phyloP scores from a whole-genome alignment of 2,113 vertebrate species.

The Variabilichromis moorii region DNA sequence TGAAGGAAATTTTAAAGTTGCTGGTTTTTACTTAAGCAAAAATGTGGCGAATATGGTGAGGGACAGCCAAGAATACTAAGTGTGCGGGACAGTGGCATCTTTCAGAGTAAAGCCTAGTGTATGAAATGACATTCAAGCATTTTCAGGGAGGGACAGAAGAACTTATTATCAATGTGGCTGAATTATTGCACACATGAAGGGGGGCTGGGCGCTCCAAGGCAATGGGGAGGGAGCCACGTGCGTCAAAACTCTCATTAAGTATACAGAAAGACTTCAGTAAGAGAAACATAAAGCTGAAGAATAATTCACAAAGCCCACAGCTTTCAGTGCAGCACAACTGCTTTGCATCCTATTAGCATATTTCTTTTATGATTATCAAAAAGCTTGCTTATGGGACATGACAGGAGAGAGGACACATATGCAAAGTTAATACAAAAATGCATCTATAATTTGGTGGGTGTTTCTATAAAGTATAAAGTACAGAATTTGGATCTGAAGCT shows the following conservation, averaged over 20 bases:
- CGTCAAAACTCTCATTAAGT: constrained; percentile 32
- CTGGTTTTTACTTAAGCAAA: neutral
- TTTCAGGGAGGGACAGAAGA: constrained; percentile 53
- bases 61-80: constrained; percentile 59
- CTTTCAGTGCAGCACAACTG: neutral
- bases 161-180: constrained; percentile 44
- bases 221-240: constrained; percentile 12
- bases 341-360: constrained; percentile 20
- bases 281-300: neutral
- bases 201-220: neutral
- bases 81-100: constrained; percentile 59
- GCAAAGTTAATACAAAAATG: constrained; percentile 20
- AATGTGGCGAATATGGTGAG: neutral
- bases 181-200: constrained; percentile 17
- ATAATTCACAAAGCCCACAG: neutral
- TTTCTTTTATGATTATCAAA: constrained; percentile 49
- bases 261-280: constrained; percentile 9
- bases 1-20: neutral
- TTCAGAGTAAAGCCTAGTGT: constrained; percentile 50
- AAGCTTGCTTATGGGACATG: constrained; percentile 35
- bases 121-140: constrained; percentile 44
- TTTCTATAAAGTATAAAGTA: neutral
- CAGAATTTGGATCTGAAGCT: constrained; percentile 11
- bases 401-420: constrained; percentile 31
- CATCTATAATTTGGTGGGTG: neutral